Evolutionary conservation across 2,888 invertebrate species (phyloP), one percentile per base, ranked within the genome.

Genomic region (Conus canariensis): DNA sequence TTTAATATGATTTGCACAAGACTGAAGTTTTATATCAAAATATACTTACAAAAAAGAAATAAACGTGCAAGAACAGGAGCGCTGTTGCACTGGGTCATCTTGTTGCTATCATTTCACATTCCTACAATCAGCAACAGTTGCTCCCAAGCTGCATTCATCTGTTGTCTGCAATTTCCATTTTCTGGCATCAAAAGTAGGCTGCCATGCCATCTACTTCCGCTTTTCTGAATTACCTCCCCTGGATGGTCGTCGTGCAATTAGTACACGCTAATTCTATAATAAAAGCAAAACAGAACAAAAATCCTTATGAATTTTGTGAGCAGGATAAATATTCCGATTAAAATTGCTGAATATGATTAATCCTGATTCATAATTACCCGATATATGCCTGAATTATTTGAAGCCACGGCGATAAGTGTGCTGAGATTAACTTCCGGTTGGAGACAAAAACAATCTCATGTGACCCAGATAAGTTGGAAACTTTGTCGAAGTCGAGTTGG

Each of bases 111-210:
- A 87, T 70, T 87, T 56, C 87, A 45, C 74, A 87, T 70, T 16
- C 25, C 8, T 25, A 74, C 45, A 74, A 5, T 74, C 74, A 74
- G 87, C 87, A 87, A 87, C 87, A 87, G 87, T 87, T 87, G 87
- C 67, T 67, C 59, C 82, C 30, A 8, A 45, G 59, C 30, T 67
- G 14, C 59, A 16, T 60, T 85, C 85, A 60, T 83, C 60, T 85
- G 85, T 25, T 85, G 85, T 86, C 86, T 86, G 64, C 45, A 86
- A 86, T 86, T 67, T 60, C 86, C 86, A 86, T 86, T 67, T 86
- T 86, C 86, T 86, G 67, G 86, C 86, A 86, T 86, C 86, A 86
- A 86, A 86, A 86, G 86, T 86, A 86, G 86, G 86, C 86, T 86
- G 67, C 86, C 45, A 60, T 87, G 87, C 87, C 87, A 87, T 87